phyloP scores from a whole-genome alignment of 2,113 vertebrate species.

The Hucho hucho region DNA sequence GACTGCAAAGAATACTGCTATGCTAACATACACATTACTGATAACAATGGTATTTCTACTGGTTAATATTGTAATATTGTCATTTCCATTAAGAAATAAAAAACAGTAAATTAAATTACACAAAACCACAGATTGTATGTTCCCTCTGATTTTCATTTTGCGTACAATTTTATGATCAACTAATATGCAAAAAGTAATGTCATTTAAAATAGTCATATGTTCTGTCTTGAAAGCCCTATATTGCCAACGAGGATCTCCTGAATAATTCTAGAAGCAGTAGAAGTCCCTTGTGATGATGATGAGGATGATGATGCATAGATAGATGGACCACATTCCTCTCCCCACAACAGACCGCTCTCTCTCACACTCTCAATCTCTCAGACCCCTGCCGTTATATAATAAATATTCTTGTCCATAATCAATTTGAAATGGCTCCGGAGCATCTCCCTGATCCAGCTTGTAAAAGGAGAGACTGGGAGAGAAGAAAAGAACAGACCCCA shows the following conservation, averaged over 20 bases:
- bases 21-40: no score
- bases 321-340: conserved; percentile 23
- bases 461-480: conserved; percentile 42
- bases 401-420: conserved; percentile 78
- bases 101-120: no score
- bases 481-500: conserved; percentile 50
- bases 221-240: not conserved
- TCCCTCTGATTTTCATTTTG: no score
- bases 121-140: no score
- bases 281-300: not conserved
- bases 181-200: no score
- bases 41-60: no score
- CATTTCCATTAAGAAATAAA: no score
- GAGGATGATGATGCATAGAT: not conserved
- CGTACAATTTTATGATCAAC: no score
- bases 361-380: conserved; percentile 52
- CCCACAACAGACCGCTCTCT: conserved; percentile 27
- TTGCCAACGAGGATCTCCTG: not conserved
- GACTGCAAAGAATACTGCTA: no score
- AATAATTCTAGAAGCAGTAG: not conserved
- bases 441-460: conserved; percentile 70
- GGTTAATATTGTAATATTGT: no score
- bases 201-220: not conserved
- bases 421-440: conserved; percentile 77
- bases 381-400: conserved; percentile 73